These are phyloP conservation scores for Ptychobarbus kaznakovi DNA, from an alignment of 2,797 vertebrate genomes.

Conservation along the genomic window DNA sequence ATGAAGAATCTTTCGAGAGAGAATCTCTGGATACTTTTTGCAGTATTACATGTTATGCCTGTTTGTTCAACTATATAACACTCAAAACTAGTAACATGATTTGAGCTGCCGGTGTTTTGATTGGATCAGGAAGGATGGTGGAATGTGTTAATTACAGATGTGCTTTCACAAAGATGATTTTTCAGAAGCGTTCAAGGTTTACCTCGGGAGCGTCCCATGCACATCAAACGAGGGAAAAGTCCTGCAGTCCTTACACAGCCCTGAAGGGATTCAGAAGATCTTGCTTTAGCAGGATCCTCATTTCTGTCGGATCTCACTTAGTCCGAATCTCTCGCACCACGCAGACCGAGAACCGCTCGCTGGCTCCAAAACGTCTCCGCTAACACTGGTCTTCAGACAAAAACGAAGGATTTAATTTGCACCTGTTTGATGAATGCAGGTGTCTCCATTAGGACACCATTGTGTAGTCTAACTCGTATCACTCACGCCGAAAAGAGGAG, in stretches of 20 bases:
- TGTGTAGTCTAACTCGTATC: background rate
- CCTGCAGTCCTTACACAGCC: background rate
- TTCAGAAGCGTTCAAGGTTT: constrained; percentile 10
- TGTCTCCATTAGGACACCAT: background rate
- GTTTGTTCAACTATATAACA: background rate
- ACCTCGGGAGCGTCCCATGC: background rate
- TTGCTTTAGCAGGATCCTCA: background rate
- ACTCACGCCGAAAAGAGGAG: background rate
- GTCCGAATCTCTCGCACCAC: background rate
- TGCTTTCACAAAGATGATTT: background rate
- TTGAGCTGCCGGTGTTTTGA: constrained; percentile 18
- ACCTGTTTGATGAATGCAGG: background rate
- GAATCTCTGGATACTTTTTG: background rate
- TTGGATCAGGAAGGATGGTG: background rate
- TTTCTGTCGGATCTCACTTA: background rate
- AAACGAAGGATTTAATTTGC: background rate
- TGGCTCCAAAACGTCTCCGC: background rate
- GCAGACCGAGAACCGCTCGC: background rate
- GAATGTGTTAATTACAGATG: background rate
- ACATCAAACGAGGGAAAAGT: background rate
- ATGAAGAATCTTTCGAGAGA: background rate
- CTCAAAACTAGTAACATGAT: background rate
- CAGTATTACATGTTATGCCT: background rate
- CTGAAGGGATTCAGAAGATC: background rate
- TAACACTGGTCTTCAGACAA: background rate